Evolutionary conservation across 2,113 vertebrate species (phyloP), one percentile per base, ranked within the genome.

Genomic region (Spermophilus dauricus): DNA sequence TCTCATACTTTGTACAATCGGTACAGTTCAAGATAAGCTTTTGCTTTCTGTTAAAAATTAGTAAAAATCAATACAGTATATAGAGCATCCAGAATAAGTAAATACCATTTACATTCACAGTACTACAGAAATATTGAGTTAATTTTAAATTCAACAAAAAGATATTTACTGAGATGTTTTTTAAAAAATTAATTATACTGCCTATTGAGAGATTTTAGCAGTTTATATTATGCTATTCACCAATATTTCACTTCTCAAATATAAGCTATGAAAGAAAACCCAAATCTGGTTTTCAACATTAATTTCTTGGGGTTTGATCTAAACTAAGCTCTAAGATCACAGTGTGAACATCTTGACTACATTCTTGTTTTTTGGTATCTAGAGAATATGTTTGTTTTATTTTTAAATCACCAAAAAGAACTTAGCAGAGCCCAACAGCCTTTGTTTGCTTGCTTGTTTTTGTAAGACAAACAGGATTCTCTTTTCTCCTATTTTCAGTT

Each of bases 171-270:
- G 75, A 78, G 2, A 81, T 75, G 12, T 4, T 72, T 97, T 95
- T 93, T 32, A 77, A 86, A 97, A 81, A 87, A 73, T 78, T 84
- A 80, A 70, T 22, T 90, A 20, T 92, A 30, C 53, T 86, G 22
- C 73, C 34, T 22, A 67, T 2, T 86, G 34, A 84, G 78, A 89
- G 48, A 76, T 61, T 63, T 94, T 45, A 90, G 17, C 10, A 17
- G 76, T 39, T 72, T 37, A n/a, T 91, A 51, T 75, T 53, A n/a
- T 51, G 91, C 30, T 10, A 72, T 81, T 93, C 58, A 82, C 6
- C 87, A 82, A 76, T 83, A 48, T 83, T 75, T 89, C 63, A 86
- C 30, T 89, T 96, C n/a, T 91, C 91, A 70, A 93, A 83, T 56
- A 26, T 86, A 76, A 94, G 53, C 26, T 61, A 69, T 69, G 45